phyloP scores from a whole-genome alignment of 2,888 invertebrate species.

The Scrobipalpa atriplicella region DNA sequence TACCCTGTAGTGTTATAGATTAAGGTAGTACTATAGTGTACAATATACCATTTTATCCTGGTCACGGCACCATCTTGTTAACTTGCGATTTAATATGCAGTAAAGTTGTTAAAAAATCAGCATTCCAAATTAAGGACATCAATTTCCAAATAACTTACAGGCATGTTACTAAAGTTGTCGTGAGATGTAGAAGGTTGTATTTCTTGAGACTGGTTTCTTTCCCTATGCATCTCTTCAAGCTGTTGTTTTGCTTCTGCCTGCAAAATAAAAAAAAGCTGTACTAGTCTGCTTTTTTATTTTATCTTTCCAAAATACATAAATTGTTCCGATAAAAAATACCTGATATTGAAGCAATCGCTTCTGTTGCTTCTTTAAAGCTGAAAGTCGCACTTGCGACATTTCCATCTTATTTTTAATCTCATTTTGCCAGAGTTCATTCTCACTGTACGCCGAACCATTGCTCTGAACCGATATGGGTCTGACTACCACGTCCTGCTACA shows the following conservation, averaged over 20 bases:
- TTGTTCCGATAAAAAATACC: conserved; percentile 43
- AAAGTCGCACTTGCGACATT: conserved; percentile 82
- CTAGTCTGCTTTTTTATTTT: too few species aligned
- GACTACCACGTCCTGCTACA: conserved; percentile 68
- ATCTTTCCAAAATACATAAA: conserved; percentile 25
- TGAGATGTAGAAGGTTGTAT: conserved; percentile 66
- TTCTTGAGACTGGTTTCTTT: conserved; percentile 63
- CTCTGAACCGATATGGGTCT: conserved; percentile 77
- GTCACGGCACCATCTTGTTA: too few species aligned
- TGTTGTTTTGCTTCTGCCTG: conserved; percentile 80
- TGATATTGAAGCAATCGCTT: conserved; percentile 76
- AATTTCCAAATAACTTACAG: conserved; percentile 48
- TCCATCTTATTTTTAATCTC: conserved; percentile 85
- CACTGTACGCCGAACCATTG: conserved; percentile 77
- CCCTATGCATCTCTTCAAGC: conserved; percentile 73
- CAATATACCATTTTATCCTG: too few species aligned
- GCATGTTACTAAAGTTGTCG: conserved; percentile 63
- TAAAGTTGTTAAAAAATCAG: too few species aligned
- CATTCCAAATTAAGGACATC: too few species aligned
- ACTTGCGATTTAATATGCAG: too few species aligned
- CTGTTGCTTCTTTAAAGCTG: conserved; percentile 84
- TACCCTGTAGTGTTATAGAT: background rate
- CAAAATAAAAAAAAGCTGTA: background rate
- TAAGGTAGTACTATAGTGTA: too few species aligned
- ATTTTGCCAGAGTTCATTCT: conserved; percentile 80